Base-by-base conservation (phyloP, 2,888 invertebrate species). In the Calliphora vomitoria region DNA sequence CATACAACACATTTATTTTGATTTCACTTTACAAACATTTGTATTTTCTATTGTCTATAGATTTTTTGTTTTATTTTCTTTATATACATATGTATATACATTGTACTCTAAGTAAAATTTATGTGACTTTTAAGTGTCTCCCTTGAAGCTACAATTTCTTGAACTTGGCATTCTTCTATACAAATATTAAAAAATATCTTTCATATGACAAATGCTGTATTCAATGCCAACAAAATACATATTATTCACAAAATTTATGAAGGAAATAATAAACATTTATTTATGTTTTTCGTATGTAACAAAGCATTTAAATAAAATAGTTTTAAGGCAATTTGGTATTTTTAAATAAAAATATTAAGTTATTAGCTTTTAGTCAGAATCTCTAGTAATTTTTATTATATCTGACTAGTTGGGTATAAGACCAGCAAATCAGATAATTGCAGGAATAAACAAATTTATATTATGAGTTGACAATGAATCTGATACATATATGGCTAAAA, bases 221-320 rank as follows among this genome's bases (percentile, higher is more conserved):
- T 87, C 87, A 84, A 87, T 87, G 87, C 87, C 86, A 86, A 86
- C 69, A 81, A 75, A 66, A 80, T 35, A 18, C 50, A 62, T 80
- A 69, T 74, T 68, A 60, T 84, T 72, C 58, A 3, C 25, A n/a
- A 80, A 69, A 85, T 85, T 80, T 80, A 85, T 80, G 50, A 80
- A 85, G 85, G 80, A 85, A 85, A 80, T 80, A 60, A 85, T 85
- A 85, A 85, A 85, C 74, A 69, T 69, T 80, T 85, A 75, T 80
- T 85, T 80, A 69, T 80, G 60, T 62, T 80, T 75, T 75, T 69
- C 68, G 35, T 68, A 75, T 80, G 68, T 74, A 85, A 62, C 74
- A 62, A 75, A 69, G 80, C 74, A 80, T 85, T 80, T 44, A 85
- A 85, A 80, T 53, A 69, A 80, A 75, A 71, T 78, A 38, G n/a